Evolutionary conservation across 2,113 vertebrate genomes (phyloP).

Genomic region (Ochotona curzoniae): DNA sequence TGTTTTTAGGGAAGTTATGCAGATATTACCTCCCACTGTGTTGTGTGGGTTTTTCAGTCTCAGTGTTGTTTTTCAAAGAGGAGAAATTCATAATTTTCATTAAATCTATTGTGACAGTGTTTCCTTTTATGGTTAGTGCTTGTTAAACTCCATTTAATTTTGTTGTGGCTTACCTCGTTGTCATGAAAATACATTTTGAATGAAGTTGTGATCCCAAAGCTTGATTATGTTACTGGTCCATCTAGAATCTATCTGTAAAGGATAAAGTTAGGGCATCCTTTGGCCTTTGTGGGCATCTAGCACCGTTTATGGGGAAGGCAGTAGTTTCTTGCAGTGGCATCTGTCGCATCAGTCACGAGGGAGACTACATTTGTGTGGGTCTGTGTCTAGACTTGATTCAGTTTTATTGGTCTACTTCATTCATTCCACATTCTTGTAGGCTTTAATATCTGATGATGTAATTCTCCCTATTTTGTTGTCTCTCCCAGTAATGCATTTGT

Average conservation of each 20-base stretch:
- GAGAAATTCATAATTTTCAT: constrained; percentile 43
- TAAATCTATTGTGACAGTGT: not conserved
- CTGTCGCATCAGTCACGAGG: not conserved
- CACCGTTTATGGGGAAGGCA: not conserved
- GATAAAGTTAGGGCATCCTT: not conserved
- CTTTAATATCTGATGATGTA: not conserved
- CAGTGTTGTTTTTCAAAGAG: not conserved
- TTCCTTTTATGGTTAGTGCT: constrained; percentile 25
- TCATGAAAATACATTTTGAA: not conserved
- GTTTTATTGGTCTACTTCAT: not conserved
- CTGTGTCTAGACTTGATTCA: not conserved
- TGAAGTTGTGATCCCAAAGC: not conserved
- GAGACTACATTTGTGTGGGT: not conserved
- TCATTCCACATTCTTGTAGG: not conserved
- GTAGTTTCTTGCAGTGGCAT: not conserved
- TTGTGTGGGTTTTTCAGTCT: not conserved
- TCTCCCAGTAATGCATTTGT: not conserved
- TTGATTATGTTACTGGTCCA: not conserved
- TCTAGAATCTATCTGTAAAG: not conserved
- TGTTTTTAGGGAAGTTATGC: not conserved
- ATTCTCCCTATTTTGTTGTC: constrained; percentile 31
- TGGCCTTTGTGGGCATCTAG: not conserved
- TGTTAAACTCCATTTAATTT: not conserved
- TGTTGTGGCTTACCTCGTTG: not conserved
- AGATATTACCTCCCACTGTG: not conserved